Percentiles rank a stretch among this genome's conserved stretches.
These are phyloP conservation scores for Brotogeris chrysoptera DNA, from an alignment of 2,797 vertebrate species.

Conservation along the genomic window DNA sequence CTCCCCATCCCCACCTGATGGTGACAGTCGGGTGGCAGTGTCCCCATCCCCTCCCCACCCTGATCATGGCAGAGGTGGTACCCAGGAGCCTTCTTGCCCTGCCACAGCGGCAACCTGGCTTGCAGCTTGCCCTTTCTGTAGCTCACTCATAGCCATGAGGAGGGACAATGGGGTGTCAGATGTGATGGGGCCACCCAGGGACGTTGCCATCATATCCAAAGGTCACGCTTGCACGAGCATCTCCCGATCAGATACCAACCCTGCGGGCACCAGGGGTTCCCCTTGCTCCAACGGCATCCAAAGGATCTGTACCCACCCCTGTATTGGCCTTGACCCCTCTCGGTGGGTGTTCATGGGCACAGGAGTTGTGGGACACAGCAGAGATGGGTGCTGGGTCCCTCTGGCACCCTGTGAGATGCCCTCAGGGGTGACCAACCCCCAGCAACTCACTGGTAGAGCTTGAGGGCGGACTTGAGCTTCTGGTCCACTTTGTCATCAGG, in stretches of 20 bases:
- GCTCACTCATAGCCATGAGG: neutral
- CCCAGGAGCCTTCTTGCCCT: neutral
- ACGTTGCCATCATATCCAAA: neutral
- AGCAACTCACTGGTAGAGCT: constrained; percentile 85
- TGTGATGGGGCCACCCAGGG: neutral
- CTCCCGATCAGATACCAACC: fast-evolving
- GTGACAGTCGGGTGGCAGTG: neutral
- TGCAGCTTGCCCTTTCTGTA: neutral
- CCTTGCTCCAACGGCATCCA: neutral
- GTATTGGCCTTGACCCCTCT: neutral
- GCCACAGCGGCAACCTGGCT: neutral
- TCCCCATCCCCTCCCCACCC: neutral
- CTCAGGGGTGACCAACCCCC: fast-evolving
- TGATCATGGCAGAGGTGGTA: neutral
- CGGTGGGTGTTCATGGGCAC: neutral
- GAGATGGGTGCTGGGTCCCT: neutral
- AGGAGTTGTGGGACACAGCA: neutral
- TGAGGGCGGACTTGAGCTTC: constrained; percentile 76
- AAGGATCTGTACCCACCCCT: neutral
- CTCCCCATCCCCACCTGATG: neutral
- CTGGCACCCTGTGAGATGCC: fast-evolving
- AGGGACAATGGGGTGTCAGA: neutral
- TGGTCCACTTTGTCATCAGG: constrained; percentile 81
- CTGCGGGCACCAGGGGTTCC: neutral
- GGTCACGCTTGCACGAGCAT: fast-evolving